These are phyloP conservation scores for Drosophila monieri DNA, from an alignment of 2,888 invertebrate genomes.

Conservation along the genomic window DNA sequence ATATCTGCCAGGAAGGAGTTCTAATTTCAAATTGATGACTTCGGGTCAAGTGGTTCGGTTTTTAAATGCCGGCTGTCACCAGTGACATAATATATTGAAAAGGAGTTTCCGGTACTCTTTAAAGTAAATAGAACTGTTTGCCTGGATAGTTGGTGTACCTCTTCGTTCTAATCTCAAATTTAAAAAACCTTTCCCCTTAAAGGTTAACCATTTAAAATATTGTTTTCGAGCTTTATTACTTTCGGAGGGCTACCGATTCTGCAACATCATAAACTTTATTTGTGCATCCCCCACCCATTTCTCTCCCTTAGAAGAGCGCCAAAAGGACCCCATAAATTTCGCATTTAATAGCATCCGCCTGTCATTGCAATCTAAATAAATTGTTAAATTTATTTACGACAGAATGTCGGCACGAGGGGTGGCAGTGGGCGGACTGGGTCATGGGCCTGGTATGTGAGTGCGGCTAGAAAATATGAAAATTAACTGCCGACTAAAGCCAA, in stretches of 20 bases:
- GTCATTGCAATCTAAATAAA: constrained; percentile 81
- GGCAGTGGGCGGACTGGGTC: background rate
- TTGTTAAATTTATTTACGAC: constrained; percentile 81
- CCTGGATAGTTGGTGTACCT: too few relatives aligned
- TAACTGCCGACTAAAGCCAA: constrained; percentile 80
- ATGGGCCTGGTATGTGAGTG: constrained; percentile 37
- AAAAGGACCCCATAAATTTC: constrained; percentile 71
- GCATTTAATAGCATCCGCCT: constrained; percentile 79
- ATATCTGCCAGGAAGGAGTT: constrained; percentile 21
- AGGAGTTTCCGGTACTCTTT: constrained; percentile 9
- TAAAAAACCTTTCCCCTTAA: background rate
- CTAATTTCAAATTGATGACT: constrained; percentile 38
- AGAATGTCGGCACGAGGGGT: constrained; percentile 60
- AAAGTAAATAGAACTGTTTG: background rate
- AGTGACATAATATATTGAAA: background rate
- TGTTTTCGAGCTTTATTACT: background rate
- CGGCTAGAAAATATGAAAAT: constrained; percentile 80
- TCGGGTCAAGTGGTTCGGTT: constrained; percentile 30
- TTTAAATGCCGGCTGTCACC: constrained; percentile 3
- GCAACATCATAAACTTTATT: constrained; percentile 59
- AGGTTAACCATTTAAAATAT: too few relatives aligned
- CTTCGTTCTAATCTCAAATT: background rate
- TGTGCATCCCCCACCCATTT: constrained; percentile 29
- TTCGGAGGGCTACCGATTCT: background rate
- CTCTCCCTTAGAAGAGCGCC: constrained; percentile 20